Base-by-base conservation (phyloP, 2,797 vertebrate species). In the Melanotaenia trifasciata region DNA sequence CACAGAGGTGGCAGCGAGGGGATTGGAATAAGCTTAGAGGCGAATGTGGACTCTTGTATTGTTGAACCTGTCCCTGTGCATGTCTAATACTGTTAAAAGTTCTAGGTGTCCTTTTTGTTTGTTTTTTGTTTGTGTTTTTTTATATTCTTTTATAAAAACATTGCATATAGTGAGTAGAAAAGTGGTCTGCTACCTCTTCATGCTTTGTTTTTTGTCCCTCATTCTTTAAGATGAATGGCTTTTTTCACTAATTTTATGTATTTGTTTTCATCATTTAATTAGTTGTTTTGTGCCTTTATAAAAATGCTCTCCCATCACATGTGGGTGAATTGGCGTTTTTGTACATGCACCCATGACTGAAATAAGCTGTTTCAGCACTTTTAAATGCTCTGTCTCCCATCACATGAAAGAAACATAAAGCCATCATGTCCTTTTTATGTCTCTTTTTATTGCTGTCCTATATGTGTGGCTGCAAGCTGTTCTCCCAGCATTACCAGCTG, bases 391-490 rank as follows among this genome's bases (percentile, higher is more conserved):
- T 18, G 59, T 71, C 70, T 80, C 57, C 32, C 33, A 36, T 50
- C 68, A 60, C 83, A 90, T 82, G 81, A 88, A 85, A 86, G 67
- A 83, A 83, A 79, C 80, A 85, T 87, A 40, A 87, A 82, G 73
- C 84, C 87, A 83, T 81, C 64, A 40, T 70, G 78, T 69, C 28
- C 80, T 87, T 83, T 89, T 89, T 82, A 91, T 80, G 79, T 85
- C 81, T 78, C 81, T 78, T 81, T 88, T 87, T 81, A 86, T 81
- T 64, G 71, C 80, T 62, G 79, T 85, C 74, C 84, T 89, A 64
- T 86, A 68, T 75, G 84, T 90, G 84, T 82, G 81, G 59, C 47
- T 65, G 80, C 89, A 89, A 90, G 88, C 91, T 93, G 91, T 84
- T 89, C 78, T 47, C 53, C 53, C 81, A 57, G 78, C 73, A 64